Evolutionary conservation across 2,113 vertebrate species (phyloP).

Genomic region (Propithecus coquereli): DNA sequence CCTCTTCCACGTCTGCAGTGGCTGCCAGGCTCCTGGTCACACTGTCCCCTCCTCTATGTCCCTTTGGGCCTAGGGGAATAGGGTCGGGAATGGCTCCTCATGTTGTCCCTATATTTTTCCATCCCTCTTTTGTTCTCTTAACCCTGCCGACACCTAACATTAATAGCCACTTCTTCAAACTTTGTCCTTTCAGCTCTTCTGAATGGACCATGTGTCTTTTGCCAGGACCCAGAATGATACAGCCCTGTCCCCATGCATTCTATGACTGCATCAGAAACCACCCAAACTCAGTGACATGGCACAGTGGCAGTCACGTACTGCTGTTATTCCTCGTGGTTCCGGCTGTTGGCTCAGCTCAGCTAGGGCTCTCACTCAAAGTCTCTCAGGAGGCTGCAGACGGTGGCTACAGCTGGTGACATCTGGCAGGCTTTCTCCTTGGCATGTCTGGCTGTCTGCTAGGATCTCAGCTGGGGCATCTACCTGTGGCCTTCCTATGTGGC

Average conservation of each 20-base stretch:
- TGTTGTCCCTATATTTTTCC: not conserved
- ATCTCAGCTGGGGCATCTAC: not conserved
- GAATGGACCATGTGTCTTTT: not conserved
- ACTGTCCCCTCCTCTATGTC: not conserved
- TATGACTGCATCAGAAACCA: not conserved
- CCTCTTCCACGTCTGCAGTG: not conserved
- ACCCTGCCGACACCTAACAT: not conserved
- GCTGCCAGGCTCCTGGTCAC: not conserved
- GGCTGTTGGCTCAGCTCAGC: not conserved
- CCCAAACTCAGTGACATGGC: accelerated
- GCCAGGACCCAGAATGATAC: not conserved
- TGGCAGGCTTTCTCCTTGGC: not conserved
- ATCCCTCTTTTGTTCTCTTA: not conserved
- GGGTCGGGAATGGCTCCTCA: not conserved
- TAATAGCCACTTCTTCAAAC: not conserved
- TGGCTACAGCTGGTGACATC: not conserved
- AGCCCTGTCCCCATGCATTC: not conserved
- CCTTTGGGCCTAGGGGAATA: not conserved
- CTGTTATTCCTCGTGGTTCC: not conserved
- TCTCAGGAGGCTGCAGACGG: not conserved
- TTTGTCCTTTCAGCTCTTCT: not conserved
- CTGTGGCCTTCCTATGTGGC: not conserved
- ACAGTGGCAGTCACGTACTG: not conserved
- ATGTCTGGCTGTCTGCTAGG: not conserved
- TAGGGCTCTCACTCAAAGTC: not conserved